These are phyloP conservation scores for Pygmarrhopalites habei DNA, from an alignment of 1,140 invertebrate genomes.

Conservation along the genomic window DNA sequence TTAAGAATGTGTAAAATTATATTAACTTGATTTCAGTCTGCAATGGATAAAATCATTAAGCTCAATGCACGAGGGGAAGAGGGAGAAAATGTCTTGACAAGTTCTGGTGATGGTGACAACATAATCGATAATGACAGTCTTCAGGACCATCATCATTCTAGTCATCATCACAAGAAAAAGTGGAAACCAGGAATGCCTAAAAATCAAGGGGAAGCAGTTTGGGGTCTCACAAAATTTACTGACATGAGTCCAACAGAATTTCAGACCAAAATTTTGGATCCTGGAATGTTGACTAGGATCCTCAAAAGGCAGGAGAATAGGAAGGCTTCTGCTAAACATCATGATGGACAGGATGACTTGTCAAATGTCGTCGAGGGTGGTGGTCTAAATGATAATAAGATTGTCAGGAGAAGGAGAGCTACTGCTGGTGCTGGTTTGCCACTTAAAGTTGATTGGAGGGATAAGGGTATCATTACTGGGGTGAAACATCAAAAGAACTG, in stretches of 20 bases:
- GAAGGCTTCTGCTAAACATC: constrained; percentile 36
- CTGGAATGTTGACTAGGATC: constrained; percentile 41
- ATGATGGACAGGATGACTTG: constrained; percentile 31
- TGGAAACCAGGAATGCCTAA: constrained; percentile 42
- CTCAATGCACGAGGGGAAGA: neutral
- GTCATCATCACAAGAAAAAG: neutral
- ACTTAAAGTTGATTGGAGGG: constrained; percentile 50
- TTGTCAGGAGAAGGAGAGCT: constrained; percentile 35
- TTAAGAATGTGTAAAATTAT: neutral
- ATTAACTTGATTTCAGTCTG: neutral
- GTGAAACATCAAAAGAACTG: constrained; percentile 68
- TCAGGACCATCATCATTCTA: neutral
- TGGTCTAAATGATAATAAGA: constrained; percentile 15
- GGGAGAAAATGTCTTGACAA: neutral
- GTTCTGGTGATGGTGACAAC: neutral
- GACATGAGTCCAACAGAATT: constrained; percentile 68
- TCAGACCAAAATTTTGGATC: constrained; percentile 47
- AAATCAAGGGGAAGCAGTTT: constrained; percentile 31
- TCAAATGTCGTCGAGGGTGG: constrained; percentile 9
- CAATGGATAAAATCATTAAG: neutral
- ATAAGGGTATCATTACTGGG: constrained; percentile 58
- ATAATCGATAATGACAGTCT: neutral
- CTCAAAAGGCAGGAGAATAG: constrained; percentile 35
- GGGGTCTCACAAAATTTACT: constrained; percentile 62
- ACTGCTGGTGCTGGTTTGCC: constrained; percentile 34